Base-by-base conservation (phyloP, 92 coral and sea anemone species). In the Nematostella vectensis region DNA sequence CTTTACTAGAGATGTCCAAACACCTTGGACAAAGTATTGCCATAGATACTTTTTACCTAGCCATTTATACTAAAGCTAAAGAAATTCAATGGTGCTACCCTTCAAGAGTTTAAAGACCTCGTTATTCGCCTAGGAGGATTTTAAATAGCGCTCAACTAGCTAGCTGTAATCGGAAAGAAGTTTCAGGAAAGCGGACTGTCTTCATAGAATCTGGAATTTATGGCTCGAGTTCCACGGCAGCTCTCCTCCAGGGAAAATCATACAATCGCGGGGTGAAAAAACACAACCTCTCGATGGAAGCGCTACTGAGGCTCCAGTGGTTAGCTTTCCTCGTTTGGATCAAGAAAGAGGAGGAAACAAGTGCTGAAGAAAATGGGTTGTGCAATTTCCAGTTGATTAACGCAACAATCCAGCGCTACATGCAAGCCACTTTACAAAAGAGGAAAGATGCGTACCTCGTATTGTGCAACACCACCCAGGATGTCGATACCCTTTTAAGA, bases 91-190 rank as follows among this genome's bases (percentile, higher is more conserved):
- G 75, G 85, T 57, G 25, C 18, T 43, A 43, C 39, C 63, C 79
- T 1, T n/a, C 73, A 53, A 20, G 80, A 65, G 67, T 72, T 78
- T 50, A 30, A 53, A 33, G 31, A 78, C 44, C 64, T 54, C 1
- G 57, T 78, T 18, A 63, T 78, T 47, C 65, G 79, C 11, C 19
- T 71, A 48, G 74, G 85, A 16, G 85, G 85, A 15, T 78, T 71
- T 31, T 75, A 71, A 49, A 71, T 78, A 21, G 78, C 70, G 2
- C 44, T 78, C 1, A 78, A 78, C 55, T 51, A 55, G 25, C 55
- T 78, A 21, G 38, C 79, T 0, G 47, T 78, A 31, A 63, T 78
- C 13, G 78, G 83, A 30, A 78, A 78, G 74, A 63, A 29, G 57
- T 78, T 57, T 42, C 24, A 37, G 30, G 63, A 58, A 23, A 49